Evolutionary conservation across 2,113 vertebrate genomes (phyloP), one percentile per base, ranked within the genome.

Genomic region (Hirundichthys speculiger): DNA sequence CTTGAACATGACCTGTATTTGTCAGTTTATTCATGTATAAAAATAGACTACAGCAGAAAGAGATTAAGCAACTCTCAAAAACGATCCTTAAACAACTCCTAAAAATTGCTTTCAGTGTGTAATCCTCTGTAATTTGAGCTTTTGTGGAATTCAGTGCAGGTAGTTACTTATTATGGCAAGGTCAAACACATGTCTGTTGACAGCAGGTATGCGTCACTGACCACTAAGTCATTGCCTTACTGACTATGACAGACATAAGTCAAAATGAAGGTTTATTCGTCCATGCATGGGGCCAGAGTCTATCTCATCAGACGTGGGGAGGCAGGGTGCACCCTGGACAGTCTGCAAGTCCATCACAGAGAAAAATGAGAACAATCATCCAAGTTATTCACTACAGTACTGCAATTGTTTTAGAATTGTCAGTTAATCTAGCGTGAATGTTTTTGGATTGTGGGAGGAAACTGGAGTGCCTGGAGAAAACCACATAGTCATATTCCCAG

Each of bases 131-230:
- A 25, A 50, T 73, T 82, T 67, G 48, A 53, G 53, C 21, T 22
- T n/a, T n/a, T 6, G 11, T 13, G 22, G 14, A 30, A n/a, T 64
- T 76, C 41, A 65, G 50, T 42, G 19, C 18, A 47, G 10, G 50
- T 64, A 49, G 88, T 91, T 89, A 88, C 74, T 89, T 20, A 87
- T 88, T 91, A 86, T 58, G 24, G 39, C 6, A 66, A 25, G 25
- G 34, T 30, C 75, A 84, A 89, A 90, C 83, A 79, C 38, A 52
- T 62, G 5, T 40, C n/a, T 12, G 10, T 47, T 56, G 61, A 20
- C 58, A 61, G 68, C 55, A 77, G 55, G 3, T n/a, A 61, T 65
- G 61, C 82, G 83, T 83, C 73, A 79, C 16, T 75, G 68, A 85
- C 85, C 79, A 21, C 39, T 15, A 52, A 60, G 65, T 60, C 73